Evolutionary conservation across 2,888 invertebrate species (phyloP), one percentile per base, ranked within the genome.

Genomic region (Phengaris alcon): DNA sequence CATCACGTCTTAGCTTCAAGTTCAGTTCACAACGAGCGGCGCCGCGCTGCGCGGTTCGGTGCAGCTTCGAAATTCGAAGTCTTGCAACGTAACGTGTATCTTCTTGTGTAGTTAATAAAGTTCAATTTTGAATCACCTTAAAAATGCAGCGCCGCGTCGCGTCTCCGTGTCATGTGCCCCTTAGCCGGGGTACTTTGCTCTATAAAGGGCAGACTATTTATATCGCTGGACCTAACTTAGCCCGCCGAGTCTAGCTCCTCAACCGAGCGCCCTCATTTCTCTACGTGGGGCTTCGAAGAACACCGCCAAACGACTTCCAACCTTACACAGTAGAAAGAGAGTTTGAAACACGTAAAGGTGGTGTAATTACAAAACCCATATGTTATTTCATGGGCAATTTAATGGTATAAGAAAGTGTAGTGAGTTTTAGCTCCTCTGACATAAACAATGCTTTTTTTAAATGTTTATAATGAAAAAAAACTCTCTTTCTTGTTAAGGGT

Each of bases 271-370:
- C 89, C 89, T 83, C 87, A 82, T 88, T 88, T 83, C 81, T 79
- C 82, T 83, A 83, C 84, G 86, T 85, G 86, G 85, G 87, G 87
- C 85, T 88, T 89, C 86, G 76, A 6, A n/a, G 55, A 13, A 57
- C 35, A 46, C 44, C 15, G 44, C 6, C 57, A 15, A 44, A 15
- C 15, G 35, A 77, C 64, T 72, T 57, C 75, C 68, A 64, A 75
- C 75, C 75, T 73, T 77, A 75, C 54, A 13, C 46, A 12, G 8
- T 35, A 6, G 6, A 44, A 7, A 48, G 22, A 68, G 72, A 59
- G 75, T 54, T 54, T n/a, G 68, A 64, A 73, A 73, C 46, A 52
- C 7, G n/a, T 22, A 5, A 12, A 13, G 7, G n/a, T 22, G 12
- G 22, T 8, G 35, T 54, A 13, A 72, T 72, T 6, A 52, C 22